Conservation (phyloP, 2,888 invertebrate species). For the Pseudoips prasinana region DNA sequence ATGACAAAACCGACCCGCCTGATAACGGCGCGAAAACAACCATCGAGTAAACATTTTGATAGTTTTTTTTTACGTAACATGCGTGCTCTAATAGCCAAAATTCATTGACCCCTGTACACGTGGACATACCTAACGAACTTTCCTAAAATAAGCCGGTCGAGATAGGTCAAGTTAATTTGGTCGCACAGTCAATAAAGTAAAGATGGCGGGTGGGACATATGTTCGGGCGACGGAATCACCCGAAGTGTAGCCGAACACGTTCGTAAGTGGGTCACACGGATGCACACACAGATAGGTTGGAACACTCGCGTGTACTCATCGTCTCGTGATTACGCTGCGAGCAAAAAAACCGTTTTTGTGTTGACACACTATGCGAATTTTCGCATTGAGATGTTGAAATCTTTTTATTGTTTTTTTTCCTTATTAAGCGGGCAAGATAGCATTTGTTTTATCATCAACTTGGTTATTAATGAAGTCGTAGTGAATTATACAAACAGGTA, state of each 20-base stretch:
- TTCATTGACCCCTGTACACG: slow-evolving; percentile 20
- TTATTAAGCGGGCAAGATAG: too few species aligned
- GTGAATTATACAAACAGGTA: too few species aligned
- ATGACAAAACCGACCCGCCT: slow-evolving; percentile 38
- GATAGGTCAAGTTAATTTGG: slow-evolving; percentile 55
- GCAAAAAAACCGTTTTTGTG: slow-evolving; percentile 53
- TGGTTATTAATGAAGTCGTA: too few species aligned
- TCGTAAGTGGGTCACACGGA: slow-evolving; percentile 80
- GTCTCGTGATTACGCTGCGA: slow-evolving; percentile 52
- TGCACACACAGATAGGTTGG: slow-evolving; percentile 47
- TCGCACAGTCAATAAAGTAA: slow-evolving; percentile 43
- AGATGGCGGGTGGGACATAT: slow-evolving; percentile 67
- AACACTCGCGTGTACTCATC: slow-evolving; percentile 41
- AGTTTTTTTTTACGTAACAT: slow-evolving; percentile 51
- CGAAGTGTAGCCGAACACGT: slow-evolving; percentile 66
- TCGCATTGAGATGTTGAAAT: slow-evolving; percentile 31
- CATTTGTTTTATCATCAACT: too few species aligned
- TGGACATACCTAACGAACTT: slow-evolving; percentile 1
- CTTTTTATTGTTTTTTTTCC: slow-evolving; percentile 25
- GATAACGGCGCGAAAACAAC: slow-evolving; percentile 46
- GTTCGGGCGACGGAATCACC: slow-evolving; percentile 62
- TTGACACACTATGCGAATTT: slow-evolving; percentile 60
- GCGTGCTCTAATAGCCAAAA: slow-evolving; percentile 24
- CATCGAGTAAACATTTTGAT: slow-evolving; percentile 43
- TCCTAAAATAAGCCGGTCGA: slow-evolving; percentile 12